Base-by-base conservation (phyloP, 2,113 vertebrate genomes). In the Mirza zaza region DNA sequence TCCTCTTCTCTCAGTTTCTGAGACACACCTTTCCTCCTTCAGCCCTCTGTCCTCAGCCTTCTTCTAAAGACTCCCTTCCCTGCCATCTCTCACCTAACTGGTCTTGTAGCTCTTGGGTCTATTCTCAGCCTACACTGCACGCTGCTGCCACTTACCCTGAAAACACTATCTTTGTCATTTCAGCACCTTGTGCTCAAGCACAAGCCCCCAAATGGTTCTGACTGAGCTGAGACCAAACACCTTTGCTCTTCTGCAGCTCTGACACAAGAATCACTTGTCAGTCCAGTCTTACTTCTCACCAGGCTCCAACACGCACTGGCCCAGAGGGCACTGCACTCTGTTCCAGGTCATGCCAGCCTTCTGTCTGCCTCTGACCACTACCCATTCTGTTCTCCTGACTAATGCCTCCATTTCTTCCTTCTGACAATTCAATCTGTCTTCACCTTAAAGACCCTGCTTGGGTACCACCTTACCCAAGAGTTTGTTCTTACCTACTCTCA, bases 231-330 rank as follows among this genome's bases (percentile, higher is more conserved):
- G 59, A 32, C 59, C 76, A 32, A 20, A 29, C 0, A 3, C 76
- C 36, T 71, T n/a, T 21, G 23, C 18, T 15, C 3, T 14, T 39
- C 10, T 11, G 23, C 50, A 52, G 76, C 48, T 61, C n/a, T 1
- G 0, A 34, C 27, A 8, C 0, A 0, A 20, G 27, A 13, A 36
- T 25, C 39, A 4, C 50, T 45, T 15, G 17, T 8, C 14, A 1
- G 27, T 0, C 10, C 9, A 3, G 52, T 17, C 34, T 21, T 32
- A 45, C 2, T 18, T 52, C 34, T 25, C 32, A 14, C 42, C 32
- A 12, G 0, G 9, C 32, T 23, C 76, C 0, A 3, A 29, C 1
- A 27, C 3, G 23, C 70, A 18, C 1, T 0, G 0, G 10, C 48
- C 52, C 39, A 0, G 82, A 39, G 23, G 12, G 29, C 68, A 61